Conservation (phyloP, 2,888 invertebrate genomes). For the Sinelater perroti region DNA sequence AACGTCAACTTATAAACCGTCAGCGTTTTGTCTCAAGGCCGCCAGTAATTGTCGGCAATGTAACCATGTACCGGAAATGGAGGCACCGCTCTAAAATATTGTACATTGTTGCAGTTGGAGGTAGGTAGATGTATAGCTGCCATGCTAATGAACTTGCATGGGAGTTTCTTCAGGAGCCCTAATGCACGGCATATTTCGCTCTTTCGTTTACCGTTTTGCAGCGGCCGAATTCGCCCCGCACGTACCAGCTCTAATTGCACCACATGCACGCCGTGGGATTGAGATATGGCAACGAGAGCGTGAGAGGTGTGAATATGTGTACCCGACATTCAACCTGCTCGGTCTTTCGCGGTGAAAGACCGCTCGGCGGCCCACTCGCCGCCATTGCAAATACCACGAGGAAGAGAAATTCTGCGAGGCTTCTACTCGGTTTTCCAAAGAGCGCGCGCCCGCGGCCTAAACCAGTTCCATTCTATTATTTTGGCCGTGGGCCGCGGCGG, state of each 20-base stretch:
- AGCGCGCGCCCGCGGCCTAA: background rate
- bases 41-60: too few species aligned
- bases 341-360: conserved; percentile 38
- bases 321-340: conserved; percentile 36
- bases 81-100: too few species aligned
- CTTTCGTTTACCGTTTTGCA: too few species aligned
- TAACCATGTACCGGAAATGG: too few species aligned
- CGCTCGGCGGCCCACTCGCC: conserved; percentile 33
- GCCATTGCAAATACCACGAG: conserved; percentile 19
- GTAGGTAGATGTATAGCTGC: too few species aligned
- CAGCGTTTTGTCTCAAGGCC: too few species aligned
- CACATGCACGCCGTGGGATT: conserved; percentile 33
- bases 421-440: background rate
- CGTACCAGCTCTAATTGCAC: conserved; percentile 27
- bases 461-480: background rate
- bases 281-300: conserved; percentile 37
- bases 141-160: too few species aligned
- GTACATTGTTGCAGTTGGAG: too few species aligned
- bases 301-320: conserved; percentile 39
- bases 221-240: conserved; percentile 10
- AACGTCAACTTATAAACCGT: too few species aligned
- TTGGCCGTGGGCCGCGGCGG: too few species aligned
- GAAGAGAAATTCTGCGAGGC: conserved; percentile 32
- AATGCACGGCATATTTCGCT: too few species aligned
- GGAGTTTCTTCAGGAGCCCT: too few species aligned